Percentiles rank a stretch among this genome's conserved stretches.
Evolutionary conservation across 2,797 vertebrate species (phyloP).

Genomic region (Gambusia yucatana): DNA sequence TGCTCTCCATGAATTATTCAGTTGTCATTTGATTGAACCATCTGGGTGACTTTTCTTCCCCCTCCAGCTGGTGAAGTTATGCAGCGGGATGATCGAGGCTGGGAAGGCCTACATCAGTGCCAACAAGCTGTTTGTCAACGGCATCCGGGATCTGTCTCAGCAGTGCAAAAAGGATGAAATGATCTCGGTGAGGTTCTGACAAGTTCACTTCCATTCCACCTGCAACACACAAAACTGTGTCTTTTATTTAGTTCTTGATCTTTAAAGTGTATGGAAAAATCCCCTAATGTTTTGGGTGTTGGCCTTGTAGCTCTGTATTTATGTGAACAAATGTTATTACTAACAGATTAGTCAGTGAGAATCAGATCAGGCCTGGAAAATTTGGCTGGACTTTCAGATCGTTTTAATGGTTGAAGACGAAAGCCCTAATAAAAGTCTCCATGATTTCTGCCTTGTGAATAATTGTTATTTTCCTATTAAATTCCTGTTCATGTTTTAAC

Average conservation of each 20-base stretch:
- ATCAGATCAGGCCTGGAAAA: constrained; percentile 54
- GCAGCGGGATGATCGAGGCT: constrained; percentile 95
- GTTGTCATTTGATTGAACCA: background rate
- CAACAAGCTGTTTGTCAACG: constrained; percentile 94
- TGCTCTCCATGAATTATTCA: background rate
- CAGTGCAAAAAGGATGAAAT: constrained; percentile 95
- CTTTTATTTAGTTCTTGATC: constrained; percentile 4
- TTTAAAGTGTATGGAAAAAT: constrained; percentile 2
- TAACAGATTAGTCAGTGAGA: constrained; percentile 58
- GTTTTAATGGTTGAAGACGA: constrained; percentile 65
- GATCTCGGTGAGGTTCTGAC: constrained; percentile 87
- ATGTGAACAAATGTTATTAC: constrained; percentile 60
- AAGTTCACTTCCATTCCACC: background rate
- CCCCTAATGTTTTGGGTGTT: constrained; percentile 38
- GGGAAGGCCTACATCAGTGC: constrained; percentile 92
- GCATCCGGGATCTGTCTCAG: constrained; percentile 93
- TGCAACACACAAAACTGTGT: background rate
- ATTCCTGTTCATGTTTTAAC: constrained; percentile 67
- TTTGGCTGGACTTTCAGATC: constrained; percentile 35
- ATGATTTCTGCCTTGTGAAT: constrained; percentile 62
- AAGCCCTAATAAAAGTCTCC: constrained; percentile 71
- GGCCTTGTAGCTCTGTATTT: constrained; percentile 11
- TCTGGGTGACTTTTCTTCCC: background rate
- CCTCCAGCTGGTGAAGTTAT: constrained; percentile 93
- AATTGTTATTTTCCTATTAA: constrained; percentile 75